Evolutionary conservation across 2,888 invertebrate species (phyloP).

Genomic region (Habroteleia sp.): DNA sequence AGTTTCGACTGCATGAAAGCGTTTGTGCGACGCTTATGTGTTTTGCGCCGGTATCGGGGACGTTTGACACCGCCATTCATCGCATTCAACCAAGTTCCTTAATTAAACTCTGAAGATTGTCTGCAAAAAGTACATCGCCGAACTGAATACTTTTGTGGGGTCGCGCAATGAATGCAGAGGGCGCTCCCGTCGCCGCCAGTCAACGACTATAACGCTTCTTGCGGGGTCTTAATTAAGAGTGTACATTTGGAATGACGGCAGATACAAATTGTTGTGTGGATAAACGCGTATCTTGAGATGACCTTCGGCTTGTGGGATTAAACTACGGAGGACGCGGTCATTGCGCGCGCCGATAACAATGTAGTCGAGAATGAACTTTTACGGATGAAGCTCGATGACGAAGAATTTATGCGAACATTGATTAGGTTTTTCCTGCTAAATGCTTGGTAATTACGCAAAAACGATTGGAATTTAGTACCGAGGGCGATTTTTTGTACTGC

Average conservation of each 20-base stretch:
- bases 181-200: slow-evolving; percentile 49
- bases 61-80: slow-evolving; percentile 79
- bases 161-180: slow-evolving; percentile 50
- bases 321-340: background rate
- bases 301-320: slow-evolving; percentile 3
- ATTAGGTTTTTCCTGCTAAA: background rate
- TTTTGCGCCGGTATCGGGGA: slow-evolving; percentile 65
- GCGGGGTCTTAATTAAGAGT: slow-evolving; percentile 70
- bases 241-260: slow-evolving; percentile 50
- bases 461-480: too few species aligned
- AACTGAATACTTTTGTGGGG: slow-evolving; percentile 38
- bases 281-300: slow-evolving; percentile 3
- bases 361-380: background rate
- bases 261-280: slow-evolving; percentile 59
- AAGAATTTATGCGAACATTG: background rate
- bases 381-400: slow-evolving; percentile 3
- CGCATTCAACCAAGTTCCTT: slow-evolving; percentile 79
- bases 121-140: slow-evolving; percentile 79
- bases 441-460: background rate
- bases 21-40: slow-evolving; percentile 50
- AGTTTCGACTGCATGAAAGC: slow-evolving; percentile 65
- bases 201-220: slow-evolving; percentile 63
- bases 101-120: slow-evolving; percentile 81
- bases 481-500: too few species aligned
- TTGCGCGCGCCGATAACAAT: background rate